Evolutionary conservation across 2,888 invertebrate species (phyloP), one percentile per base, ranked within the genome.

Genomic region (Epinotia bilunana): DNA sequence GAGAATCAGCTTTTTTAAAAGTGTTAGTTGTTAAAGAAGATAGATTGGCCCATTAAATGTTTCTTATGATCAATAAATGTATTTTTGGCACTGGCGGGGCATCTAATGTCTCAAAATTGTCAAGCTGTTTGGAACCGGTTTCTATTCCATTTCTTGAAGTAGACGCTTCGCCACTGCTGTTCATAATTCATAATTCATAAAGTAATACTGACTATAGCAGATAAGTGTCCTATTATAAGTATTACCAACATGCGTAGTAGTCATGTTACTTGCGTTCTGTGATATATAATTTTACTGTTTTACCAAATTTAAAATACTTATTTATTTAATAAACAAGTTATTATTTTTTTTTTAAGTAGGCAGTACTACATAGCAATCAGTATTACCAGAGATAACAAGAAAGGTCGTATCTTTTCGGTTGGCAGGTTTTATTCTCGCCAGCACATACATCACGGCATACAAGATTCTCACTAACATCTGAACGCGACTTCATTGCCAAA

Each of bases 221-320:
- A 64, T 64, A 64, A 64, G 46, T 46, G 20, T 23, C 23, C 7
- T 64, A 39, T 62, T 61, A 16, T 53, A 28, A 64, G 9, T 49
- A 43, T 28, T 64, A 64, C n/a, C 33, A 64, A 64, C 49, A 64
- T 43, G 23, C 9, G 28, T 64, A 64, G 64, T 23, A 20, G 16
- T 33, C n/a, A 61, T 33, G 33, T 64, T 64, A 64, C 46, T 49
- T 64, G n/a, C 46, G 23, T 64, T 64, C 64, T 64, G 64, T 64
- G 49, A 64, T 64, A 49, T n/a, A 16, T 64, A 28, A 49, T 64
- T 64, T 64, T 49, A 49, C 23, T 28, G 49, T 16, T 49, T 64
- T 16, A 64, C n/a, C 23, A 13, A 46, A 64, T 28, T n/a, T 33
- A n/a, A 33, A 61, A 53, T 6, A n/a, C 2, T 6, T 53, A 49